A percentile compares a stretch with the other conserved stretches of the same genome.
Evolutionary conservation across 2,888 invertebrate species (phyloP).

Genomic region (Sesia apiformis): DNA sequence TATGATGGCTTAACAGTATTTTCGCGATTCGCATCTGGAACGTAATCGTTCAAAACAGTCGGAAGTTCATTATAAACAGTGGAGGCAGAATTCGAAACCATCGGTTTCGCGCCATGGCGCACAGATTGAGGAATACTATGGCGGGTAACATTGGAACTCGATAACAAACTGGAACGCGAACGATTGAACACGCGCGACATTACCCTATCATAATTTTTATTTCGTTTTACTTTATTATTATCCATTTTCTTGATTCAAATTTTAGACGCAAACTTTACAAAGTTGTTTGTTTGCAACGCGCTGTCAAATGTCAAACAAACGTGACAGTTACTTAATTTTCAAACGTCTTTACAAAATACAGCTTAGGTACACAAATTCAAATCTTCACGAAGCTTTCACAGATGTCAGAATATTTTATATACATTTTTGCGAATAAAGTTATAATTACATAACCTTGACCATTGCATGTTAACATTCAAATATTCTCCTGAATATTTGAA

Average conservation of each 20-base stretch:
- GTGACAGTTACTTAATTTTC: too few relatives aligned
- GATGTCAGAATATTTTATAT: too few relatives aligned
- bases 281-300: too few relatives aligned
- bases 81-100: conserved; percentile 39
- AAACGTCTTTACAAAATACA: too few relatives aligned
- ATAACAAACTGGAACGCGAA: conserved; percentile 27
- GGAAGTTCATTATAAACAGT: conserved; percentile 50
- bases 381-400: too few relatives aligned
- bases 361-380: too few relatives aligned
- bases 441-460: too few relatives aligned
- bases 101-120: conserved; percentile 50
- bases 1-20: conserved; percentile 25
- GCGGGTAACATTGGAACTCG: conserved; percentile 40
- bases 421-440: too few relatives aligned
- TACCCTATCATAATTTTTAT: conserved; percentile 45
- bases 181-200: conserved; percentile 48
- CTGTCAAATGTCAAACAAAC: too few relatives aligned
- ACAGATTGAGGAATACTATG: conserved; percentile 38
- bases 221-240: conserved; percentile 4
- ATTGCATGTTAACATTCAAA: too few relatives aligned
- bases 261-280: too few relatives aligned
- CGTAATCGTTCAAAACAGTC: conserved; percentile 45
- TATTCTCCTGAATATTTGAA: too few relatives aligned
- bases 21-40: conserved; percentile 22
- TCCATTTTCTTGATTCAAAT: not conserved